phyloP scores from a whole-genome alignment of 2,888 invertebrate species.

The Philopedon plagiatum region DNA sequence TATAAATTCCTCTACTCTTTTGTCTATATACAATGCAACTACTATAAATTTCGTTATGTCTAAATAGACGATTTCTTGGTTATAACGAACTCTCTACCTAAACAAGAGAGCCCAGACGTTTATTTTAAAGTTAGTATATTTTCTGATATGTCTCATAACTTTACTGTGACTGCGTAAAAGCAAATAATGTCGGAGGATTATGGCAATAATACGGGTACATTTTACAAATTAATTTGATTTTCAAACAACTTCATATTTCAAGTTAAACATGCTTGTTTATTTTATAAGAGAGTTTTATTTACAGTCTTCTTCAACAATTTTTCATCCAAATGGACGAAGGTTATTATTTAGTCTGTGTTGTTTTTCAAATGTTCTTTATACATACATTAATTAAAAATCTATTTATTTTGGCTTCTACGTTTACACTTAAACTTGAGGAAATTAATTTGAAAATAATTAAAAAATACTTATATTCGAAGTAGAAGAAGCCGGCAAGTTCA shows the following conservation, averaged over 20 bases:
- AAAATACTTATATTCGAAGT: too few relatives aligned
- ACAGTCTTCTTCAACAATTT: not conserved
- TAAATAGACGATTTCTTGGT: slow-evolving; percentile 27
- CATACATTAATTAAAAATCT: not conserved
- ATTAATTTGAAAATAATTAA: too few relatives aligned
- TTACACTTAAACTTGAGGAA: too few relatives aligned
- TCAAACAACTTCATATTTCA: slow-evolving; percentile 37
- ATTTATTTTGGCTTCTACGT: not conserved
- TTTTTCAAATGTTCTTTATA: not conserved
- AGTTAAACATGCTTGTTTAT: slow-evolving; percentile 16
- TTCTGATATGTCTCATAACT: slow-evolving; percentile 23
- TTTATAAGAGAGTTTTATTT: not conserved
- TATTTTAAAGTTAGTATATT: slow-evolving; percentile 26
- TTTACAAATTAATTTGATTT: slow-evolving; percentile 33
- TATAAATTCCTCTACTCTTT: not conserved
- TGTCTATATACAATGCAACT: not conserved
- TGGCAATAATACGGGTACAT: slow-evolving; percentile 20
- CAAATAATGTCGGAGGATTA: slow-evolving; percentile 25
- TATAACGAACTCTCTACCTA: slow-evolving; percentile 21
- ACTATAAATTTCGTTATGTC: slow-evolving; percentile 28
- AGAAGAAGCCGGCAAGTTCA: too few relatives aligned
- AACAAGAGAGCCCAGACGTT: slow-evolving; percentile 31
- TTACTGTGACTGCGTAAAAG: slow-evolving; percentile 29
- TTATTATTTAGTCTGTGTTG: not conserved
- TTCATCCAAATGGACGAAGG: not conserved